Evolutionary conservation across 2,888 invertebrate genomes (phyloP).

Genomic region (Rotaria socialis): DNA sequence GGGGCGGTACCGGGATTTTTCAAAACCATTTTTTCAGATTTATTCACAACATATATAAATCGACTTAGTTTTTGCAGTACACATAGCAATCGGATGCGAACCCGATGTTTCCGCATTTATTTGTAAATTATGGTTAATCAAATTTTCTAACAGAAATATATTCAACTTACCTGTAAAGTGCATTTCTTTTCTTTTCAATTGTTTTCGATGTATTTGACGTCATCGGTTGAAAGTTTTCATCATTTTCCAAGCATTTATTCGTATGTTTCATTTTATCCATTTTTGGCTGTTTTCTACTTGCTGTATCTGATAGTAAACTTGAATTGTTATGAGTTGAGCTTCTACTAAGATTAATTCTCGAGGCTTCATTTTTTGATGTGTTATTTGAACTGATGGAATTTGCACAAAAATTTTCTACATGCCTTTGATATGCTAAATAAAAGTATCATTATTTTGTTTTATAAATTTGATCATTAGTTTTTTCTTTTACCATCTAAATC

Average conservation of each 20-base stretch:
- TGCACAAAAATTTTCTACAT: not conserved
- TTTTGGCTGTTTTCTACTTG: not conserved
- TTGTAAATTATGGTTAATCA: too few relatives aligned
- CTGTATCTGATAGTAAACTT: not conserved
- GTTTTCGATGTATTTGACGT: not conserved
- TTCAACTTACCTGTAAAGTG: not conserved
- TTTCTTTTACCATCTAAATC: not conserved
- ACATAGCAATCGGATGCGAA: too few relatives aligned
- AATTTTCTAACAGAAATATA: too few relatives aligned
- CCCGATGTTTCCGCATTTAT: too few relatives aligned
- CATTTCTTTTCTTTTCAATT: not conserved
- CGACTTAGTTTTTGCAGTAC: too few relatives aligned
- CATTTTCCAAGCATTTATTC: not conserved
- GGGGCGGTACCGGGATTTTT: too few relatives aligned
- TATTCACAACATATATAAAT: too few relatives aligned
- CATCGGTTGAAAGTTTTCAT: not conserved
- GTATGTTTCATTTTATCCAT: not conserved
- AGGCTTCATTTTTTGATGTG: not conserved
- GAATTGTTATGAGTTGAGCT: not conserved
- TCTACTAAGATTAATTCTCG: not conserved
- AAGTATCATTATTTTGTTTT: not conserved
- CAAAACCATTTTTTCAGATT: too few relatives aligned
- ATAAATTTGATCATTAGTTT: not conserved
- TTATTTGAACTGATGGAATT: not conserved
- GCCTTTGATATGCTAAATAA: not conserved